Base-by-base conservation (phyloP, 2,113 vertebrate genomes). In the Leptosomus discolor region DNA sequence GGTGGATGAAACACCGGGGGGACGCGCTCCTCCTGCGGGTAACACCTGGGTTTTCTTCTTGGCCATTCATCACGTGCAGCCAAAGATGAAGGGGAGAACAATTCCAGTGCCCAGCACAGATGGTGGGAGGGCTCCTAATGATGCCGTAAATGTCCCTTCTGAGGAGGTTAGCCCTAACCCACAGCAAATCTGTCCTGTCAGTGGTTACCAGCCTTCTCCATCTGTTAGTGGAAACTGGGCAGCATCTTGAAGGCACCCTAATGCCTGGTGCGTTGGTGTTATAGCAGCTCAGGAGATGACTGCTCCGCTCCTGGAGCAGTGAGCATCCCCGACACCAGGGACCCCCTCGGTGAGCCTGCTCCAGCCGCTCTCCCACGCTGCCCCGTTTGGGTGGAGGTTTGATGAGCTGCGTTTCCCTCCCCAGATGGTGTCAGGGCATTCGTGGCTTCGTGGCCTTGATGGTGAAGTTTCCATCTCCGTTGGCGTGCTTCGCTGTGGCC, bases 51-150 rank as follows among this genome's bases (percentile, higher is more conserved):
- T 90, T 15, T 63, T 63, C 81, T 73, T 41, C 86, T 46, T 24
- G 53, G 60, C 77, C 71, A 78, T 95, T 90, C 65, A 73, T 86
- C 90, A 92, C 70, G 4, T n/a, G 51, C 69, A 71, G 57, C 86
- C 81, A 26, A n/a, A 86, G 76, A 67, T 78, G 86, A 82, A 90
- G 70, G 76, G 41, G 76, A 39, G 41, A 71, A 77, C 37, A 51
- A 51, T 68, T 61, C 86, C 70, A 12, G 58, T 26, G 90, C 86
- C 81, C 54, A 19, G 86, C 90, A 92, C 77, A 82, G 81, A 73
- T 90, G 94, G 85, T 50, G 64, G 60, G 81, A 86, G 77, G 81
- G 86, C 41, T 90, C 81, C 86, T 90, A 77, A 86, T 61, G 86
- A 68, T 58, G 77, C 86, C 3, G 0, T 87, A 63, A 79, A 48